Base-by-base conservation (phyloP, 2,113 vertebrate species). In the Brachypteracias leptosomus region DNA sequence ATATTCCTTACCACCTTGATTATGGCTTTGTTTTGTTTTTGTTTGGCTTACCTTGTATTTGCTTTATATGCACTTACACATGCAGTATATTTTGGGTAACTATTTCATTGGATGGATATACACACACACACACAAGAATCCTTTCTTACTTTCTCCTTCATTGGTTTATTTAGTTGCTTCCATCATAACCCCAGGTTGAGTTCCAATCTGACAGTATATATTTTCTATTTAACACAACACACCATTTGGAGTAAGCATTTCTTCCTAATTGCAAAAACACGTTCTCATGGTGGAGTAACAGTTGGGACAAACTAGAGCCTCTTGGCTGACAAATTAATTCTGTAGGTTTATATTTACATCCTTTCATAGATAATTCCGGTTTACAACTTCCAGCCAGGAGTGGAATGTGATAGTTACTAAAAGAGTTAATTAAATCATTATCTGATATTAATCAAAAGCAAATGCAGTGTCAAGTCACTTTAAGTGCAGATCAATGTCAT, bases 341-440 rank as follows among this genome's bases (percentile, higher is more conserved):
- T 84, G 55, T 71, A 95, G 52, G 76, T 92, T 97, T 94, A 85
- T 94, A 51, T 94, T 95, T 90, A 92, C 83, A 86, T 55, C 92
- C 94, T 91, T 79, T 93, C 33, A 0, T 31, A 79, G 67, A 62
- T 54, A 68, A 88, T 94, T 77, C 58, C 70, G 68, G 92, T 93
- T 95, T 90, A 86, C 75, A 95, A 73, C 72, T 93, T 95, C 83
- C 88, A 96, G 88, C 62, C 92, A 95, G 88, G 78, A 95, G 83
- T 63, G 33, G 90, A 86, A 79, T 46, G 20, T 63, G 80, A 75
- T 95, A 36, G 35, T 89, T 95, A 94, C 47, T 61, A 16, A 68
- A 96, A 92, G 76, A 3, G 3, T 62, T 71, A 61, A 93, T 95
- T 93, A 93, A 95, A 90, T 81, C 86, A 77, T 51, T 67, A 62